Base-by-base conservation (phyloP, 2,888 invertebrate species). In the Hyposoter didymator region DNA sequence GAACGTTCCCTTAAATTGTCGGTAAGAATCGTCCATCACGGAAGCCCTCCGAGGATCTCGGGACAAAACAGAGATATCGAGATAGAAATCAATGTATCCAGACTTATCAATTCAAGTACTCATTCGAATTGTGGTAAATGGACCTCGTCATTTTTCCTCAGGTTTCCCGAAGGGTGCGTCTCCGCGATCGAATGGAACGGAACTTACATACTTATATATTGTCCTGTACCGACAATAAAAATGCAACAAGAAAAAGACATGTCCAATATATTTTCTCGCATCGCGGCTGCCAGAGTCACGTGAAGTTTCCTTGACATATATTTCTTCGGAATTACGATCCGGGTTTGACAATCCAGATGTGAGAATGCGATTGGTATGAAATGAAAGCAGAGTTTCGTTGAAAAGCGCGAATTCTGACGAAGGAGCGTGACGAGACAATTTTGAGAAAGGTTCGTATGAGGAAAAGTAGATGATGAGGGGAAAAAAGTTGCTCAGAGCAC, bases 311-410 rank as follows among this genome's bases (percentile, higher is more conserved):
- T 2, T 62, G 69, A 76, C 70, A 79, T 75, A 49, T 64, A 75
- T 82, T 73, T 62, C 52, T 52, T 39, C 22, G 52, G 67, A 81
- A 84, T 78, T 82, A 64, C 59, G 47, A 49, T 45, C 52, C 45
- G 70, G 45, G 55, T 52, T 74, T 74, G 64, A 73, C 69, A 78
- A 74, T 75, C 32, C 55, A 64, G 70, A 62, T 52, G 59, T 43
- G 49, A 52, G 52, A 55, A 78, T 88, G 89, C 87, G 87, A 87
- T 84, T 84, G 52, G 80, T 70, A 49, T 35, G 35, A 69, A 72
- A 88, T 82, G 86, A 87, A 89, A 87, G 86, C 86, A 32, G 62
- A 86, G 87, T 87, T 87, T 86, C 73, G 80, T 84, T 82, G 75
- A 70, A 84, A 83, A 85, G 76, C 59, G 62, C 76, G 67, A 49